These are phyloP conservation scores for Lordiphosa clarofinis DNA, from an alignment of 1,140 invertebrate species.

Conservation along the genomic window DNA sequence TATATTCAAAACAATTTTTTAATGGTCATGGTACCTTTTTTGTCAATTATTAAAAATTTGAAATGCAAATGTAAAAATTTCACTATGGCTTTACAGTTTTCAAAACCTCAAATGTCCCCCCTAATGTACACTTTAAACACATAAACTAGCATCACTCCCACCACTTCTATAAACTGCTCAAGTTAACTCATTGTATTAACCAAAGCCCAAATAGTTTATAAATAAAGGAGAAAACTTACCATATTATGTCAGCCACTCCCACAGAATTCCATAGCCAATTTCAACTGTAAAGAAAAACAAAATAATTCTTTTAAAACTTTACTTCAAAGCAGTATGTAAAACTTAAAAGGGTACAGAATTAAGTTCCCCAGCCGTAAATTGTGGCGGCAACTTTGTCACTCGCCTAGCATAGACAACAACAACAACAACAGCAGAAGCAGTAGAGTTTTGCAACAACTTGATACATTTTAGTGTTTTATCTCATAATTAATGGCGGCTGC, in stretches of 20 bases:
- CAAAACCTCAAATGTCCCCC: no score
- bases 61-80: no score
- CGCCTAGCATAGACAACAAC: conserved; percentile 17
- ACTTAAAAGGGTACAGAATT: conserved; percentile 33
- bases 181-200: no score
- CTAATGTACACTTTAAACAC: no score
- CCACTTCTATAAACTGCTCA: no score
- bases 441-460: conserved; percentile 61
- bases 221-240: background rate
- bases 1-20: no score
- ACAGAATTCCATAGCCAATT: background rate
- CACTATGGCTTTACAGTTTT: no score
- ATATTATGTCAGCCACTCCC: conserved; percentile 2
- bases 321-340: conserved; percentile 18
- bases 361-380: conserved; percentile 63
- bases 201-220: background rate
- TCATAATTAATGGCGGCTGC: conserved; percentile 73
- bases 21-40: no score
- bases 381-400: conserved; percentile 71
- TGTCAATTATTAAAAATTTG: no score
- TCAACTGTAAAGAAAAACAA: conserved; percentile 8
- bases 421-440: conserved; percentile 13
- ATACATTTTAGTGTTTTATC: conserved; percentile 78
- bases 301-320: conserved; percentile 13
- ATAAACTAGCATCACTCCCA: no score